Evolutionary conservation across 2,888 invertebrate genomes (phyloP), one percentile per base, ranked within the genome.

Genomic region (Notocelia uddmanniana): DNA sequence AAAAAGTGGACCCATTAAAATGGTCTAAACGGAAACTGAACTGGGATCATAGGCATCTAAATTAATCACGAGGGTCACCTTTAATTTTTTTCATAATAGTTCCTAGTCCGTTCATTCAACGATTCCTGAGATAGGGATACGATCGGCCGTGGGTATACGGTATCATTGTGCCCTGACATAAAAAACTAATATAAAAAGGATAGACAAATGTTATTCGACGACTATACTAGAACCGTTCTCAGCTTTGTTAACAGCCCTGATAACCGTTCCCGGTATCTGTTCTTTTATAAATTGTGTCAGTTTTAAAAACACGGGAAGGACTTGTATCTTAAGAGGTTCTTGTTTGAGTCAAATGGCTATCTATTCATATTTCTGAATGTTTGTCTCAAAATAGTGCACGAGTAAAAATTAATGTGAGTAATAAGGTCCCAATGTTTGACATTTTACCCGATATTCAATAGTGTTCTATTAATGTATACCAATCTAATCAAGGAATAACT

Each of bases 21-120:
- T 73, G 77, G 64, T 75, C 76, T 80, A 79, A 81, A 77, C 79
- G 78, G 74, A 77, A 77, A 76, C 75, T 74, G 79, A 74, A 60
- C 71, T 31, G 55, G 71, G 60, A 71, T 71, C 71, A 71, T 67
- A 67, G 59, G 60, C n/a, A 71, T 71, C 71, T 71, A 60, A 67
- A 71, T 71, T 71, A 71, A 71, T 71, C 71, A 72, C 67, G 54
- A 62, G 72, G 72, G 72, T 68, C 62, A 55, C 52, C 41, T 72
- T 55, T 62, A 68, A 72, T 50, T 72, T 72, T 72, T 72, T 72
- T 70, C 58, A 54, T 68, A 68, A 31, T 68, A 23, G 34, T 48
- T 68, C 19, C 67, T 67, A 62, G 68, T 62, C 68, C 72, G 68
- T 72, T 72, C 72, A 72, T 72, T 68, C 60, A 68, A 57, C 45